phyloP scores from a whole-genome alignment of 2,888 invertebrate genomes.

The Mimumesa dahlbomi region DNA sequence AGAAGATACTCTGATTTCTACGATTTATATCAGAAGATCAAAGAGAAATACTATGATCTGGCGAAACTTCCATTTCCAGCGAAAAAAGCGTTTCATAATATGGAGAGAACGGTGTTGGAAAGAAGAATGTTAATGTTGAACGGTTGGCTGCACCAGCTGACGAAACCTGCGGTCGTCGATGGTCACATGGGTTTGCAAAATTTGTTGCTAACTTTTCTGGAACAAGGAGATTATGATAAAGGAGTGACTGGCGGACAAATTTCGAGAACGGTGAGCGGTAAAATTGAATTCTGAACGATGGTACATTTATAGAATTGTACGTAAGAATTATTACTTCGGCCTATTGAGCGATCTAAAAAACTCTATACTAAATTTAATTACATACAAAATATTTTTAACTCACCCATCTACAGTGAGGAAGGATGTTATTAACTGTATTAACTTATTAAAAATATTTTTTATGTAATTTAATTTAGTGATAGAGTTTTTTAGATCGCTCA shows the following conservation, averaged over 20 bases:
- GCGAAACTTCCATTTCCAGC: constrained; percentile 91
- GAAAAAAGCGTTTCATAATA: constrained; percentile 96
- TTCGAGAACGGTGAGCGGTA: constrained; percentile 82
- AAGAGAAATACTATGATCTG: constrained; percentile 91
- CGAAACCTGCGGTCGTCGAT: constrained; percentile 83
- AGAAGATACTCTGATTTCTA: constrained; percentile 96
- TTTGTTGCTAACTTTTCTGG: constrained; percentile 85
- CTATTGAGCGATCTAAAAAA: too few species aligned
- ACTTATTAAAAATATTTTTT: too few species aligned
- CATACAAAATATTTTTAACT: too few species aligned
- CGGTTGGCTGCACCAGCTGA: constrained; percentile 88
- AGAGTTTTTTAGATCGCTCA: too few species aligned
- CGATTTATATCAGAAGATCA: constrained; percentile 91
- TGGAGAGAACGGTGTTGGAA: constrained; percentile 91
- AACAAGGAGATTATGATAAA: constrained; percentile 87
- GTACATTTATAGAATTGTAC: too few species aligned
- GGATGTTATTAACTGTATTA: too few species aligned
- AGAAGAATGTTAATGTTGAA: constrained; percentile 91
- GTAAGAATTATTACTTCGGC: too few species aligned
- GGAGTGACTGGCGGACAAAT: constrained; percentile 84
- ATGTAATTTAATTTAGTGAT: too few species aligned
- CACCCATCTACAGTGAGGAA: too few species aligned
- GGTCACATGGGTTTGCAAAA: constrained; percentile 85
- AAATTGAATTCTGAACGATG: too few species aligned
- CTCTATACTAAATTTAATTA: too few species aligned